Percentiles rank a stretch among this genome's conserved stretches.
Evolutionary conservation across 2,888 invertebrate species (phyloP).

Genomic region (Lymantria dispar): DNA sequence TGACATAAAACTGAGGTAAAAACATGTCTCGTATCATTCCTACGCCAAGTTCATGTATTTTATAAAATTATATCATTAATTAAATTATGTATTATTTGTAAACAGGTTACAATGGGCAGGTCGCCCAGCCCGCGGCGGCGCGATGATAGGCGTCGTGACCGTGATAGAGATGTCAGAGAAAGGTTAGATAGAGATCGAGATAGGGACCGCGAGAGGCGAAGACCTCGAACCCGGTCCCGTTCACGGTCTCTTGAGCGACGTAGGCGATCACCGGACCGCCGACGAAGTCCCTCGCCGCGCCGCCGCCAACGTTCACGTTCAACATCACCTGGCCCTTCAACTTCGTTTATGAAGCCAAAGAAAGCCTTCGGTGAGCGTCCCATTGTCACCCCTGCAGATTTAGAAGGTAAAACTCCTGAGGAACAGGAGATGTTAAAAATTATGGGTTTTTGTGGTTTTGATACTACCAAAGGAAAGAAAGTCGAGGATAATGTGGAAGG

Average conservation of each 20-base stretch:
- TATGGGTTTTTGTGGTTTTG: constrained; percentile 98
- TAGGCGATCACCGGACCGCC: constrained; percentile 70
- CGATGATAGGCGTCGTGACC: constrained; percentile 59
- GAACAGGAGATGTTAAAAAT: constrained; percentile 97
- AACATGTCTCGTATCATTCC: constrained; percentile 9
- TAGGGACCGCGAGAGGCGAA: constrained; percentile 66
- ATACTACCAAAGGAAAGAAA: constrained; percentile 97
- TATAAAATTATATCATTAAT: background rate
- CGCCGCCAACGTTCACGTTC: constrained; percentile 58
- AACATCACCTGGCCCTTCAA: constrained; percentile 61
- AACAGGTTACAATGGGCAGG: constrained; percentile 66
- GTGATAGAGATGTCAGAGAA: constrained; percentile 20
- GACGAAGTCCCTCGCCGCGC: constrained; percentile 48
- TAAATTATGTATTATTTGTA: constrained; percentile 8
- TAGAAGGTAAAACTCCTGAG: constrained; percentile 94
- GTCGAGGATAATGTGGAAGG: constrained; percentile 97
- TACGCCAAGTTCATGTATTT: background rate
- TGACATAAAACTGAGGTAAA: constrained; percentile 64
- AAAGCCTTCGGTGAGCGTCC: constrained; percentile 83
- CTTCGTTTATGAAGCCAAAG: constrained; percentile 64
- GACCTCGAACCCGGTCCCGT: constrained; percentile 66
- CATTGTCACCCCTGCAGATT: constrained; percentile 89
- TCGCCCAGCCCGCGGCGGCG: constrained; percentile 77
- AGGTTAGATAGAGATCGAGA: constrained; percentile 50
- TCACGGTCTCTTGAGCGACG: constrained; percentile 70